A percentile compares a stretch with the other conserved stretches of the same genome.
Conservation (phyloP, 2,888 invertebrate species). For the Drosophila mayaguana region DNA sequence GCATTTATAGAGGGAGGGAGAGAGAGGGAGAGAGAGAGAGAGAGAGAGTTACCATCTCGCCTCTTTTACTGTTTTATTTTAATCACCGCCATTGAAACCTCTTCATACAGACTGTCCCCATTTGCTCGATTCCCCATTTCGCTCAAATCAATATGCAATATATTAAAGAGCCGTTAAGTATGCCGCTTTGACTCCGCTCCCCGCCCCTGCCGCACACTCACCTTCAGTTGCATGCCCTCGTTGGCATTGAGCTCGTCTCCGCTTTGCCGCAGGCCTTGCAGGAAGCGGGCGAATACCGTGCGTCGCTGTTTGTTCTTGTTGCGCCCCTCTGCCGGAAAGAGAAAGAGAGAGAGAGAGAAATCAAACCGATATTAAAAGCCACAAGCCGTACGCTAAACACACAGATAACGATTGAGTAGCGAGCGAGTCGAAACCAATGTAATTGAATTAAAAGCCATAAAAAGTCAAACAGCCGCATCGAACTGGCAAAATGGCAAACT, state of each 20-base stretch:
- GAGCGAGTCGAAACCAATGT: constrained; percentile 58
- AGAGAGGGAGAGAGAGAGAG: not conserved
- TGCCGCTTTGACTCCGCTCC: not conserved
- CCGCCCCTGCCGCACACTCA: constrained; percentile 59
- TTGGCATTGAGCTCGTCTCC: constrained; percentile 84
- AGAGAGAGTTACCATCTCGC: not conserved
- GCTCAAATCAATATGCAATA: constrained; percentile 5
- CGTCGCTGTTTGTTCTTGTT: constrained; percentile 84
- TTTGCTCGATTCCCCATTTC: not conserved
- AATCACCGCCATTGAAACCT: not conserved
- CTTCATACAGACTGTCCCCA: not conserved
- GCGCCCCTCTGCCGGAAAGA: constrained; percentile 79
- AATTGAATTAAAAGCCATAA: constrained; percentile 79
- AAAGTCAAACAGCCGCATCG: constrained; percentile 67
- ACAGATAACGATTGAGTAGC: constrained; percentile 21
- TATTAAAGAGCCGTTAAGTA: not conserved
- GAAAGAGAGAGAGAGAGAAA: constrained; percentile 24
- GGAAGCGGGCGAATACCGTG: constrained; percentile 84
- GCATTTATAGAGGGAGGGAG: not conserved
- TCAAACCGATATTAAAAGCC: constrained; percentile 61
- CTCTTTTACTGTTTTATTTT: not conserved
- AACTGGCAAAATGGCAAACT: constrained; percentile 65
- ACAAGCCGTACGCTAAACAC: constrained; percentile 55
- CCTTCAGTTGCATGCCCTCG: constrained; percentile 85
- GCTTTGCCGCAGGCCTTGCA: constrained; percentile 84